A percentile compares a stretch with the other conserved stretches of the same genome.
phyloP scores from a whole-genome alignment of 2,797 vertebrate species.

The Percopsis omiscomaycus region DNA sequence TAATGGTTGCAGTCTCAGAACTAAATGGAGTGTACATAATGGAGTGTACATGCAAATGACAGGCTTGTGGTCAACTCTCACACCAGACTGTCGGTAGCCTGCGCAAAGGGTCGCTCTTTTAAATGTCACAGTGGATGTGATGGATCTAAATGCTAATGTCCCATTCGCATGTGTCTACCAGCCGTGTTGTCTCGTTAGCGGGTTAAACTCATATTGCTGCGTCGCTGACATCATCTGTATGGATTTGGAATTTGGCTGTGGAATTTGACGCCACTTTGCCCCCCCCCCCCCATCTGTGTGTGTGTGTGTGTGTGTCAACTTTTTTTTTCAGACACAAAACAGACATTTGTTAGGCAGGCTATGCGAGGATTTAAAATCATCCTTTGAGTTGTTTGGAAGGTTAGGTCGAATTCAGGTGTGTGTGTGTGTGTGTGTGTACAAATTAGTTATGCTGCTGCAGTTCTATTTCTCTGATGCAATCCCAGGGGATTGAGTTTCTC shows the following conservation, averaged over 20 bases:
- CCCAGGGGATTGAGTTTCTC: slow-evolving; percentile 39
- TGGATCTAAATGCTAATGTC: slow-evolving; percentile 22
- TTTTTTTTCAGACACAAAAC: slow-evolving; percentile 24
- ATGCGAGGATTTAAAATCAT: slow-evolving; percentile 23
- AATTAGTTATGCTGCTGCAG: slow-evolving; percentile 19
- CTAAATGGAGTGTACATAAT: slow-evolving; percentile 71
- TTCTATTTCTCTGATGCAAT: slow-evolving; percentile 45
- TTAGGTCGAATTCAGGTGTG: slow-evolving; percentile 13
- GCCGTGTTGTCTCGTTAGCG: slow-evolving; percentile 17
- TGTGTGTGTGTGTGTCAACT: not conserved
- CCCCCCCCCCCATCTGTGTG: no score
- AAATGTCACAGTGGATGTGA: slow-evolving; percentile 40
- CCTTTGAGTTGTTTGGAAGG: slow-evolving; percentile 15
- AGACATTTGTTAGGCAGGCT: slow-evolving; percentile 22
- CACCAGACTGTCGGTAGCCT: not conserved
- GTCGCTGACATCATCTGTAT: slow-evolving; percentile 30
- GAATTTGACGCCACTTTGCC: slow-evolving; percentile 22
- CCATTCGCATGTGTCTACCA: slow-evolving; percentile 3
- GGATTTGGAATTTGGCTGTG: slow-evolving; percentile 17
- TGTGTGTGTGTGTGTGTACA: not conserved
- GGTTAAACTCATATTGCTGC: slow-evolving; percentile 20
- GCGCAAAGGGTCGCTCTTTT: slow-evolving; percentile 14
- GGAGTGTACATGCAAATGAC: slow-evolving; percentile 58
- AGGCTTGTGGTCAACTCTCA: not conserved
- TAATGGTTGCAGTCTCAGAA: slow-evolving; percentile 62